Base-by-base conservation (phyloP, 2,797 vertebrate species). In the Poecile montanus region DNA sequence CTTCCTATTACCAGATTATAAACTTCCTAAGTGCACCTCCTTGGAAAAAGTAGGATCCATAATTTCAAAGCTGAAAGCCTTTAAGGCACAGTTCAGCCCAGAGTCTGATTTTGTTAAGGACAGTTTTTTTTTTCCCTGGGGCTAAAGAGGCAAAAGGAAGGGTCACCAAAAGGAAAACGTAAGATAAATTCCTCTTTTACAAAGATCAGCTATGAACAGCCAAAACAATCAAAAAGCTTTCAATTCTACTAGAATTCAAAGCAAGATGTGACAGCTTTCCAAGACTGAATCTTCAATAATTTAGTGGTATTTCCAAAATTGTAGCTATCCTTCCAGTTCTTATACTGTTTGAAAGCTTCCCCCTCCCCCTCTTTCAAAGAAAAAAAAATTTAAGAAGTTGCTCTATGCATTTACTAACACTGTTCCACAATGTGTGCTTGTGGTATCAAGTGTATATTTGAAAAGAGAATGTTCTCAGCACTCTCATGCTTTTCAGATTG, bases 41-140 rank as follows among this genome's bases (percentile, higher is more conserved):
- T 30, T 40, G n/a, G 38, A 61, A 85, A 78, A 86, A 65, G 14
- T 1, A 80, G 6, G 5, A 83, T 32, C 7, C 32, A 65, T 85
- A 80, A 77, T 57, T 68, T 54, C n/a, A 61, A 72, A 85, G 72
- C 45, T 71, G 60, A 85, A 25, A 83, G 72, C 36, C 87, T 36
- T 67, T 36, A 74, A 56, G 63, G 38, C 34, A 76, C 42, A 61
- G 54, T 29, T 72, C 54, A 72, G 58, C 45, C 10, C 13, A 44
- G 8, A 26, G 16, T 16, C 2, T 82, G 26, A 13, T 61, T 73
- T 54, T 34, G 36, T 34, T 56, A 16, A 42, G 23, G 2, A 10
- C 10, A 13, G 0, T 0, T 0, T 19, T 67, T 0, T 19, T 67
- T 71, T 79, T 61, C 30, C 5, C 2, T 16, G 29, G 45, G 8